phyloP scores from a whole-genome alignment of 2,797 vertebrate species.

The Acanthurus leucopareius region DNA sequence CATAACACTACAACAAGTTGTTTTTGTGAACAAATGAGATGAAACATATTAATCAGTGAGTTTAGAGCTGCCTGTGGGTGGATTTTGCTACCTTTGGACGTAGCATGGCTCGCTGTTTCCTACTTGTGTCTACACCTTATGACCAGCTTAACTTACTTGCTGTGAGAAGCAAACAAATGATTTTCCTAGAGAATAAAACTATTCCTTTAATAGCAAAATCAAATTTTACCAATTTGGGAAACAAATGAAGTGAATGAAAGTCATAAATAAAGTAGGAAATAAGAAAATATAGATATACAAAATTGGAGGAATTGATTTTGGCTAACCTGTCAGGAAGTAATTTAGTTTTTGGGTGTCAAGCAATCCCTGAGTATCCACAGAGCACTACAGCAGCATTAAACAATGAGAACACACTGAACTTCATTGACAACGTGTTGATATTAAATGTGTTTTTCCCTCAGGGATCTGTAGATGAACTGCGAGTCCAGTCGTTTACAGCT shows the following conservation, averaged over 20 bases:
- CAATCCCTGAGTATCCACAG: neutral
- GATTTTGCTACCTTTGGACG: neutral
- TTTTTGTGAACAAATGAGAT: neutral
- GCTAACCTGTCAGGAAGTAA: neutral
- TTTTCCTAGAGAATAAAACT: neutral
- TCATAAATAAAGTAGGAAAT: neutral
- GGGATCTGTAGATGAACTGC: slow-evolving; percentile 20
- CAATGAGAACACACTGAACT: neutral
- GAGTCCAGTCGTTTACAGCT: slow-evolving; percentile 57
- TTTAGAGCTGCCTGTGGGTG: neutral
- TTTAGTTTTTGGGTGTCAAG: neutral
- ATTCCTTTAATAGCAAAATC: neutral
- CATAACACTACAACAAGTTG: too few species aligned
- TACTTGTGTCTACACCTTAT: neutral
- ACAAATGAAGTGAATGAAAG: neutral
- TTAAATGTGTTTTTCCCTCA: slow-evolving; percentile 8
- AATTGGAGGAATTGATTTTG: neutral
- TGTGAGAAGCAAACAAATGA: neutral
- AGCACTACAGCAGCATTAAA: slow-evolving; percentile 1
- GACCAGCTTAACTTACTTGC: neutral
- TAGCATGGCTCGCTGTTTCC: neutral
- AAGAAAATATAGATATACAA: neutral
- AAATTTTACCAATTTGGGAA: neutral
- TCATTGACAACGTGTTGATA: neutral
- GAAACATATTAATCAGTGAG: neutral